A percentile compares a stretch with the other conserved stretches of the same genome.
These are phyloP conservation scores for Orchestes rusci DNA, from an alignment of 2,888 invertebrate species.

Conservation along the genomic window DNA sequence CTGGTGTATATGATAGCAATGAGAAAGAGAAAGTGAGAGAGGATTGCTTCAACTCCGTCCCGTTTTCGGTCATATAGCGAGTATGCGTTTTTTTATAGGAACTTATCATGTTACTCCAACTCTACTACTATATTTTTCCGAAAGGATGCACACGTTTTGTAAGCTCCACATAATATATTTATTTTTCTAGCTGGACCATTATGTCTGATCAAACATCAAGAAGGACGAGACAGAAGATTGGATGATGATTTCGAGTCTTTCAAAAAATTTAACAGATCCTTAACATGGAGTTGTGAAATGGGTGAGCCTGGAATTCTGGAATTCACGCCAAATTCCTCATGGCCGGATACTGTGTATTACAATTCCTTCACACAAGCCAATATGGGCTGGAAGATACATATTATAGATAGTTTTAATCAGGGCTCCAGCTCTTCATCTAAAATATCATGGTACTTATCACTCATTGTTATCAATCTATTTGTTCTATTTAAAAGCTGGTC, in stretches of 20 bases:
- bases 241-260: conserved; percentile 74
- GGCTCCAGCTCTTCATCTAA: conserved; percentile 17
- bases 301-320: conserved; percentile 67
- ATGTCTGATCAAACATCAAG: conserved; percentile 62
- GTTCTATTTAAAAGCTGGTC: too few relatives aligned
- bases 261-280: conserved; percentile 74
- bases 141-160: too few relatives aligned
- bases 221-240: conserved; percentile 63
- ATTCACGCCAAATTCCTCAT: conserved; percentile 80
- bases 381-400: conserved; percentile 92
- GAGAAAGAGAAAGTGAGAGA: too few relatives aligned
- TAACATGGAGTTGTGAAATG: conserved; percentile 61
- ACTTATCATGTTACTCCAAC: too few relatives aligned
- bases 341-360: conserved; percentile 90
- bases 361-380: conserved; percentile 89
- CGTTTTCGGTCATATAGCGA: too few relatives aligned
- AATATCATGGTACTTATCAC: too few relatives aligned
- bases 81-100: too few relatives aligned
- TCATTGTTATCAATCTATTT: too few relatives aligned
- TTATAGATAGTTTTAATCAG: conserved; percentile 69
- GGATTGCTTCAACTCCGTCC: too few relatives aligned
- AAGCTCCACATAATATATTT: too few relatives aligned
- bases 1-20: too few relatives aligned
- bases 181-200: conserved; percentile 62
- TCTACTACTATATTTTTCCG: too few relatives aligned